Base-by-base conservation (phyloP, 2,797 vertebrate genomes). In the Pampus argenteus region DNA sequence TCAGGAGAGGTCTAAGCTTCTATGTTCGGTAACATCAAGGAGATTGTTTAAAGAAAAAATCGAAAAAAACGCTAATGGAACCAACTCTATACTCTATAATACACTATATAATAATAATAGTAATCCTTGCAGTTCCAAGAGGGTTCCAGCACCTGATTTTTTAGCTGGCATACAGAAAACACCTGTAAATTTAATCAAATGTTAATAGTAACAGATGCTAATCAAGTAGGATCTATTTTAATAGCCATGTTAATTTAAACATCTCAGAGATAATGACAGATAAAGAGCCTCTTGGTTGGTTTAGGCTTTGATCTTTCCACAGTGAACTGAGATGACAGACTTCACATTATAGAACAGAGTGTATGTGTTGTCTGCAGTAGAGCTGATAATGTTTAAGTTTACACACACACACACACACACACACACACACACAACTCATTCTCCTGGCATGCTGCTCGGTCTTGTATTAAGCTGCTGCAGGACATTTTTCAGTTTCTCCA, bases 401-500 rank as follows among this genome's bases (percentile, higher is more conserved):
- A 48, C 47, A 26, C 23, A 15, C 23, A 7, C 38, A n/a, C 23
- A 14, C 42, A 23, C 26, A 20, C 8, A 55, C 51, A 29, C 23
- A 44, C 15, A 44, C 47, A 13, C 6, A 14, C 26, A n/a, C 10
- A 34, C 31, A 10, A 9, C 31, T 34, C 7, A 7, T 15, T 62
- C 23, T n/a, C 18, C 45, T 38, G 18, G 51, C 57, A 61, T 51
- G 71, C 26, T 47, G 31, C 25, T 64, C 11, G 38, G 44, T 61
- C 51, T 56, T 47, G n/a, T 8, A 48, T 29, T 26, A 66, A 56
- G 59, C 44, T 3, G 29, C 64, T 61, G 47, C 42, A 70, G 66
- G 54, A 52, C 59, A 14, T 73, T 69, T 55, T 47, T 65, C 23
- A 50, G 40, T 72, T 62, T 49, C 54, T 68, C 51, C 22, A 62